phyloP scores from a whole-genome alignment of 2,888 invertebrate species.

The Caenorhabditis sinica region DNA sequence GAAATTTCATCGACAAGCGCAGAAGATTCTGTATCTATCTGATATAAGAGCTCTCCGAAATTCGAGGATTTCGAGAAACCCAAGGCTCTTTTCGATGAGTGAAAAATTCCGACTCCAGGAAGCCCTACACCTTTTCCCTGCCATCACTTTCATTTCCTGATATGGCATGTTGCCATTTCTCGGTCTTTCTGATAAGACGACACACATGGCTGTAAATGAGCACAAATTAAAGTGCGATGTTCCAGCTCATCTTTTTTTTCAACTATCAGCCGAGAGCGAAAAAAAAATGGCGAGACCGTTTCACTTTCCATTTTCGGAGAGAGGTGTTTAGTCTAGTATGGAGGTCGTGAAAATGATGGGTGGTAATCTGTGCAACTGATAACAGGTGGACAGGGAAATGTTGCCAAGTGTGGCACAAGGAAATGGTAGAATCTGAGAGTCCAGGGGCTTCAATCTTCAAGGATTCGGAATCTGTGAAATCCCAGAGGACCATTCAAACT shows the following conservation, averaged over 20 bases:
- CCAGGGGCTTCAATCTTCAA: no score
- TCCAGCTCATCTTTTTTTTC: neutral
- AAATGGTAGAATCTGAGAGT: no score
- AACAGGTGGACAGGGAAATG: no score
- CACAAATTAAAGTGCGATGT: conserved; percentile 33
- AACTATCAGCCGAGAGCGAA: neutral
- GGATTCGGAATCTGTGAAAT: no score
- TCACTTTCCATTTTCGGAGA: neutral
- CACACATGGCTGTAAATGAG: neutral
- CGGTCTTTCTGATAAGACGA: neutral
- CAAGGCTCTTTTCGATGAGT: neutral
- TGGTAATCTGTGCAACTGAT: no score
- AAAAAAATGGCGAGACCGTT: conserved; percentile 5
- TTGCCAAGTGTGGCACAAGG: no score
- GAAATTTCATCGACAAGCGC: no score
- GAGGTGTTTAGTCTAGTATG: conserved; percentile 17
- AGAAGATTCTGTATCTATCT: no score
- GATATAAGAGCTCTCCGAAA: no score
- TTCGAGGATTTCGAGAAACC: no score
- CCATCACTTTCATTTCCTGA: neutral
- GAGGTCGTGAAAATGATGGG: neutral
- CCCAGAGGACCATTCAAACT: no score
- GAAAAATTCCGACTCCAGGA: neutral
- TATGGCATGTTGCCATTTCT: neutral
- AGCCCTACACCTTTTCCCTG: no score